Conservation (phyloP, 2,888 invertebrate genomes). For the Microctonus brassicae region DNA sequence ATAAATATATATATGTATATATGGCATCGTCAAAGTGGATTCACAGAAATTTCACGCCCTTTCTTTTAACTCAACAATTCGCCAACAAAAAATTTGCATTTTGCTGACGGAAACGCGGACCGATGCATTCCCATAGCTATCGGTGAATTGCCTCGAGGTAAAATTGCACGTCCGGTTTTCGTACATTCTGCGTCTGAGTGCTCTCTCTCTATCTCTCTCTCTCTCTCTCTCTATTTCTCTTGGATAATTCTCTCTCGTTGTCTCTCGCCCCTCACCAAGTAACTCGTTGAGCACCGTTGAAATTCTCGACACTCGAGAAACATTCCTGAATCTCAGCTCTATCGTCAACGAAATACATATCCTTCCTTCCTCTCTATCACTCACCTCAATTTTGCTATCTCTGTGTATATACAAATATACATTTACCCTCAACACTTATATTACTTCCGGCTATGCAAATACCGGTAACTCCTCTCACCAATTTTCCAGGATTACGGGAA, state of each 20-base stretch:
- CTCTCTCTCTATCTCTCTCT: slow-evolving; percentile 37
- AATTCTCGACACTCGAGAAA: slow-evolving; percentile 41
- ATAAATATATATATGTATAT: no score
- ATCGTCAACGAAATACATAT: slow-evolving; percentile 48
- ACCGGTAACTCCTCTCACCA: slow-evolving; percentile 38
- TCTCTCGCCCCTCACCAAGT: no score
- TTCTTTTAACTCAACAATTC: slow-evolving; percentile 7
- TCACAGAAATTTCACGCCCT: slow-evolving; percentile 18
- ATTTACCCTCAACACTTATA: slow-evolving; percentile 24
- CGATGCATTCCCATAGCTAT: slow-evolving; percentile 49
- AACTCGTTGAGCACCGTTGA: slow-evolving; percentile 16
- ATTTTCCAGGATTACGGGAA: neutral
- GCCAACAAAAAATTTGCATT: slow-evolving; percentile 47
- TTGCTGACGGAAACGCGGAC: slow-evolving; percentile 53
- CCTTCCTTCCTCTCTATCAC: slow-evolving; percentile 32
- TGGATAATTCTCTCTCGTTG: no score
- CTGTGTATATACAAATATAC: neutral
- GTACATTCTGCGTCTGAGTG: slow-evolving; percentile 52
- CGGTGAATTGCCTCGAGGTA: slow-evolving; percentile 52
- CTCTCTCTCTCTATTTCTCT: slow-evolving; percentile 20
- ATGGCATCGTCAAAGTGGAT: neutral
- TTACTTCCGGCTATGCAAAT: slow-evolving; percentile 49
- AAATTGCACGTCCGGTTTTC: slow-evolving; percentile 54
- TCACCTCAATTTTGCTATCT: slow-evolving; percentile 16
- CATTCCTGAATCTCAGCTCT: slow-evolving; percentile 44